A percentile compares a stretch with the other conserved stretches of the same genome.
These are phyloP conservation scores for Urocitellus parryii DNA, from an alignment of 2,113 vertebrate species.

Conservation along the genomic window DNA sequence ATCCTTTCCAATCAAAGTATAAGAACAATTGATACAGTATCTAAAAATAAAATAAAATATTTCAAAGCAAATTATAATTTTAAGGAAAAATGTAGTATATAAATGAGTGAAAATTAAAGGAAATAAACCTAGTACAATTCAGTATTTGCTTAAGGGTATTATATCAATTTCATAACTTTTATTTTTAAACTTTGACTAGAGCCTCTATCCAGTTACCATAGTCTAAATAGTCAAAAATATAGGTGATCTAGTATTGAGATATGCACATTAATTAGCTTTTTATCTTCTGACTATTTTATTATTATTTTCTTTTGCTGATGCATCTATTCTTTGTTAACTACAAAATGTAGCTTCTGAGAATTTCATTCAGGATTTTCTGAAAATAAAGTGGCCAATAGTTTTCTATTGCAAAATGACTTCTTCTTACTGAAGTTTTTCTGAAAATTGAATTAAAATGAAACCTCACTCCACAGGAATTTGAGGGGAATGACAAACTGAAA, in stretches of 20 bases:
- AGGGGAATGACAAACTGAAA: not conserved
- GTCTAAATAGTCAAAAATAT: too few relatives aligned
- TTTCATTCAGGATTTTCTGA: not conserved
- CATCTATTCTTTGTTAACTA: not conserved
- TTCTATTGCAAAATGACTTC: not conserved
- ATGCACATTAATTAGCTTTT: too few relatives aligned
- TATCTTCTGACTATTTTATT: not conserved
- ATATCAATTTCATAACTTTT: not conserved
- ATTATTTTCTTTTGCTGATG: not conserved
- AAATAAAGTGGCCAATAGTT: not conserved
- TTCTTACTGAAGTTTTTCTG: not conserved
- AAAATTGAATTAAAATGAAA: not conserved
- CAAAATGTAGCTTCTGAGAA: not conserved
- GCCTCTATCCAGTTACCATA: too few relatives aligned
- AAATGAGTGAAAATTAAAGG: not conserved
- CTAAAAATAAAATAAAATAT: not conserved
- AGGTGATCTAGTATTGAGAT: too few relatives aligned
- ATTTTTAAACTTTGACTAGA: not conserved
- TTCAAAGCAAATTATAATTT: not conserved
- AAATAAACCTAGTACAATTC: not conserved
- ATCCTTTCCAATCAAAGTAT: constrained; percentile 61
- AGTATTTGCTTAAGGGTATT: not conserved
- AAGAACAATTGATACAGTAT: constrained; percentile 69
- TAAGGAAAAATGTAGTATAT: not conserved
- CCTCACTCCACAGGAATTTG: not conserved